Evolutionary conservation across 2,113 vertebrate species (phyloP), one percentile per base, ranked within the genome.

Genomic region (Varanus salvator): DNA sequence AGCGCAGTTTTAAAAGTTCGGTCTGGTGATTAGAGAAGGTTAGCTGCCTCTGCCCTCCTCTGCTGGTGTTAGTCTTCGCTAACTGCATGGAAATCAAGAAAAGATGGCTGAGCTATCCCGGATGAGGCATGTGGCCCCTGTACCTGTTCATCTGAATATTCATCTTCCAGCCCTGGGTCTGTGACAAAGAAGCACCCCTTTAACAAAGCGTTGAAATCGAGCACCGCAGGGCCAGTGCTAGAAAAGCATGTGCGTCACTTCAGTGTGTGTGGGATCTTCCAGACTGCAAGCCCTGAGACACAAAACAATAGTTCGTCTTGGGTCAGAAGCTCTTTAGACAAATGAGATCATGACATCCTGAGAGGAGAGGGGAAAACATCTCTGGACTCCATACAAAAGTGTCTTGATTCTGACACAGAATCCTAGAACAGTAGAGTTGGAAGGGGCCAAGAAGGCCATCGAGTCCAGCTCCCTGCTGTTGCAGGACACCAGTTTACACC

Each of bases 201-300:
- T 76, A 2, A 1, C 38, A 8, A 7, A 6, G 3, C 21, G 19
- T 44, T 81, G 81, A 21, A 90, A 80, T 60, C 8, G 0, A 5
- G 81, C 14, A 64, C 80, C 7, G 1, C 0, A 4, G 82, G 29
- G 84, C 11, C 83, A 0, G 0, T 0, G 0, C 52, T 23, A 7
- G 23, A 84, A 77, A 76, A 87, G 90, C 87, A 81, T 0, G 17
- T 71, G 6, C 19, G 15, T 0, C 25, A 75, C 12, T 34, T 89
- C 86, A 69, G 72, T 83, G 85, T 0, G 0, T 75, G 48, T 19
- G 86, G 92, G 86, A 91, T 80, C 57, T 23, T 54, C 69, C 76
- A n/a, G 1, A 69, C 84, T 9, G 0, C 3, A 7, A 44, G 29
- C 64, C 38, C 72, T 87, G 77, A 25, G 9, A 85, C 31, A 8